These are phyloP conservation scores for Sebastes vulpes DNA, from an alignment of 2,797 vertebrate species.

Conservation along the genomic window DNA sequence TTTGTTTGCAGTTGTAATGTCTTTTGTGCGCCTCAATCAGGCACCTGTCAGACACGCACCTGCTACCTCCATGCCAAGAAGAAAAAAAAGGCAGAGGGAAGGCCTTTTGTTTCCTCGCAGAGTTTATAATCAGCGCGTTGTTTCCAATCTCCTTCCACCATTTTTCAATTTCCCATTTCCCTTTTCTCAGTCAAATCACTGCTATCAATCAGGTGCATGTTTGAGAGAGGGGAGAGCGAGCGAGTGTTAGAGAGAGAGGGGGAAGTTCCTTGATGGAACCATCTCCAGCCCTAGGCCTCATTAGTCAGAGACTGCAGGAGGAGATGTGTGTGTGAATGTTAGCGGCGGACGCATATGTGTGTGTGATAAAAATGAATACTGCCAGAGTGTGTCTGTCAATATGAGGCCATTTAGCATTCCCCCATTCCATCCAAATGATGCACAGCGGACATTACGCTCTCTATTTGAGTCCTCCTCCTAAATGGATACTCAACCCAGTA, in stretches of 20 bases:
- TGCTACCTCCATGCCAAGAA: slow-evolving; percentile 79
- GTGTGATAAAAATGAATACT: slow-evolving; percentile 71
- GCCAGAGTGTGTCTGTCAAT: slow-evolving; percentile 76
- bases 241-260: slow-evolving; percentile 19
- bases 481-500: slow-evolving; percentile 74
- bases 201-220: slow-evolving; percentile 86
- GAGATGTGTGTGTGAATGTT: slow-evolving; percentile 49
- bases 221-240: slow-evolving; percentile 62
- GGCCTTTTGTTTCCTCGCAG: slow-evolving; percentile 83
- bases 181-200: slow-evolving; percentile 87
- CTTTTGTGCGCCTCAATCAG: slow-evolving; percentile 86
- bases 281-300: slow-evolving; percentile 82
- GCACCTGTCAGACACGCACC: slow-evolving; percentile 88
- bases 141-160: slow-evolving; percentile 86
- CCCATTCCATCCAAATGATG: slow-evolving; percentile 74
- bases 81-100: slow-evolving; percentile 71
- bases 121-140: slow-evolving; percentile 87
- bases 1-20: slow-evolving; percentile 89
- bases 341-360: slow-evolving; percentile 4
- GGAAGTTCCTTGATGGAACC: slow-evolving; percentile 84
- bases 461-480: slow-evolving; percentile 67
- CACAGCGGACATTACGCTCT: slow-evolving; percentile 75
- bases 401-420: slow-evolving; percentile 78
- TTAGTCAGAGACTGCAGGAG: slow-evolving; percentile 82
- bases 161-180: slow-evolving; percentile 89